These are phyloP conservation scores for Prosopocoilus inquinatus DNA, from an alignment of 2,888 invertebrate genomes.

Conservation along the genomic window DNA sequence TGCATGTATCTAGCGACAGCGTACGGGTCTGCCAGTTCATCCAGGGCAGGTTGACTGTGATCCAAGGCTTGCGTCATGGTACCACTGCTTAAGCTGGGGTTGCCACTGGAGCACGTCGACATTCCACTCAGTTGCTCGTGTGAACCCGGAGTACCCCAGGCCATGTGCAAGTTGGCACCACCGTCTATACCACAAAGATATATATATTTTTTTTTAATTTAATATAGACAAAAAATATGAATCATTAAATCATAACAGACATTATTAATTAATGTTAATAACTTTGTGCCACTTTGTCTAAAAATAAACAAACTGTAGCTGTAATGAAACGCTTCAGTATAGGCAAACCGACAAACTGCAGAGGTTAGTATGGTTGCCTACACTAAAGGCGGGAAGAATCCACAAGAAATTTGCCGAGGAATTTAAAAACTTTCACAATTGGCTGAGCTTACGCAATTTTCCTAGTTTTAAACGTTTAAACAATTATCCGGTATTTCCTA, in stretches of 20 bases:
- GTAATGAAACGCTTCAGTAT: no score
- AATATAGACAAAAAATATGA: neutral
- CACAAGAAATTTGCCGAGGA: no score
- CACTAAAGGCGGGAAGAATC: no score
- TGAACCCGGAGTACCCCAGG: slow-evolving; percentile 53
- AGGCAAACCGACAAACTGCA: no score
- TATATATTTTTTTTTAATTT: neutral
- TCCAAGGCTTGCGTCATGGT: slow-evolving; percentile 52
- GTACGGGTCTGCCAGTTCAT: slow-evolving; percentile 54
- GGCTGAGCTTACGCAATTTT: no score
- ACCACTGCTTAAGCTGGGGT: slow-evolving; percentile 51
- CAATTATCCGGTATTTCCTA: no score
- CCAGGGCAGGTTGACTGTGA: slow-evolving; percentile 44
- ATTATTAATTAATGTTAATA: neutral
- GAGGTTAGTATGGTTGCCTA: no score
- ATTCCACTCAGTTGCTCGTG: slow-evolving; percentile 52
- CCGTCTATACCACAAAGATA: slow-evolving; percentile 61
- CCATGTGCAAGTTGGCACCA: slow-evolving; percentile 84
- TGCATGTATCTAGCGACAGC: slow-evolving; percentile 69
- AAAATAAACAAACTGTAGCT: neutral
- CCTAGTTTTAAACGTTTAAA: no score
- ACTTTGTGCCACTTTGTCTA: neutral
- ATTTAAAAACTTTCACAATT: no score
- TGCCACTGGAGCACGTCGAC: slow-evolving; percentile 54
- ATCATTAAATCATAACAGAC: neutral